Evolutionary conservation across 1,140 invertebrate species (phyloP).

Genomic region (Scylla paramamosain): DNA sequence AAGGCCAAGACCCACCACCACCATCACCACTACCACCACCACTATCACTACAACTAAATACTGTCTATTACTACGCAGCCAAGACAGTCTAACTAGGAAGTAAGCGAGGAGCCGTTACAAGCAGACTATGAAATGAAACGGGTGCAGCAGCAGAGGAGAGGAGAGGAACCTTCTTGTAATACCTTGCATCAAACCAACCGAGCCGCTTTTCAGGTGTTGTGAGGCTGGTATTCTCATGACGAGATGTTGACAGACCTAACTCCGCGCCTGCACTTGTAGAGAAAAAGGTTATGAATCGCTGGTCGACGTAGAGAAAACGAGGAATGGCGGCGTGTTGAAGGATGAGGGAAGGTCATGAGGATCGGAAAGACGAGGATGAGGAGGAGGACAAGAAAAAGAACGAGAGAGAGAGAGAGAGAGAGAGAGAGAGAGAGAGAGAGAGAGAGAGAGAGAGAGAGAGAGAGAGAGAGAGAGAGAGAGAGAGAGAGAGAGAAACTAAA

Average conservation of each 20-base stretch:
- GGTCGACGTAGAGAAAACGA: background rate
- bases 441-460: background rate
- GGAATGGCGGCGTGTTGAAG: no score
- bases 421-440: background rate
- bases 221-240: background rate
- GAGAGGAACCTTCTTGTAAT: no score
- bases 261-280: background rate
- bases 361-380: background rate
- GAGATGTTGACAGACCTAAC: background rate
- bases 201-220: background rate
- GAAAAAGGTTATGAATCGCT: background rate
- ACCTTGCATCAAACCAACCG: no score
- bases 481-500: slow-evolving; percentile 1
- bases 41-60: no score
- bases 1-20: no score
- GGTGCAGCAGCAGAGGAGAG: no score
- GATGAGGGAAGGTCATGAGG: background rate
- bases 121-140: no score
- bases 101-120: no score
- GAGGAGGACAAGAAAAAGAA: background rate
- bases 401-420: background rate
- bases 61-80: no score
- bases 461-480: background rate
- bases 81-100: no score
- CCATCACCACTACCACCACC: no score